Percentiles rank a stretch among this genome's conserved stretches.
Evolutionary conservation across 2,797 vertebrate species (phyloP).

Genomic region (Sus cebifrons): DNA sequence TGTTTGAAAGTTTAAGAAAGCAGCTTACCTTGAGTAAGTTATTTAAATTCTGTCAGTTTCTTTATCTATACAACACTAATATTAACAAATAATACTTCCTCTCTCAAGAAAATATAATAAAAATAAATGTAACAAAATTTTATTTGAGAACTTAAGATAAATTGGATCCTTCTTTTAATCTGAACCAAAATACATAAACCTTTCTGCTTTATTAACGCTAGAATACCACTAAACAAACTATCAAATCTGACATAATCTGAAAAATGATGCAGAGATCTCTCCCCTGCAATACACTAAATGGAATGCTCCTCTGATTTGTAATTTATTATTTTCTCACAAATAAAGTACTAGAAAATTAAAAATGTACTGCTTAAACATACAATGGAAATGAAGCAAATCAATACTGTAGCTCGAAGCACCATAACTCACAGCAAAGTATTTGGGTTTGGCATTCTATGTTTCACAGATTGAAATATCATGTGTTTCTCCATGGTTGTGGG

Average conservation of each 20-base stretch:
- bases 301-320: constrained; percentile 9
- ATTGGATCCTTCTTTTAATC: neutral
- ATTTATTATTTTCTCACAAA: constrained; percentile 71
- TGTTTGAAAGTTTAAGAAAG: constrained; percentile 56
- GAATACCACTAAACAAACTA: constrained; percentile 11
- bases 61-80: neutral
- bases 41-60: neutral
- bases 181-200: constrained; percentile 34
- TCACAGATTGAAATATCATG: constrained; percentile 41
- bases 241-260: constrained; percentile 29
- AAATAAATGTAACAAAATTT: constrained; percentile 53
- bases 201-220: constrained; percentile 24
- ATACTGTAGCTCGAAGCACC: neutral
- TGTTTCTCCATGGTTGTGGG: constrained; percentile 51
- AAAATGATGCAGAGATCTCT: neutral
- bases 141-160: constrained; percentile 23
- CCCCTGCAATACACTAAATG: constrained; percentile 31
- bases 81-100: constrained; percentile 25
- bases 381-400: constrained; percentile 71
- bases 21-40: constrained; percentile 32
- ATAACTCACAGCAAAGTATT: constrained; percentile 29
- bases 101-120: constrained; percentile 61
- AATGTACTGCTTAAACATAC: constrained; percentile 55
- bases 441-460: constrained; percentile 18
- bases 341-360: constrained; percentile 51